phyloP scores from a whole-genome alignment of 2,113 vertebrate species.

The Neolamprologus cancellatus region DNA sequence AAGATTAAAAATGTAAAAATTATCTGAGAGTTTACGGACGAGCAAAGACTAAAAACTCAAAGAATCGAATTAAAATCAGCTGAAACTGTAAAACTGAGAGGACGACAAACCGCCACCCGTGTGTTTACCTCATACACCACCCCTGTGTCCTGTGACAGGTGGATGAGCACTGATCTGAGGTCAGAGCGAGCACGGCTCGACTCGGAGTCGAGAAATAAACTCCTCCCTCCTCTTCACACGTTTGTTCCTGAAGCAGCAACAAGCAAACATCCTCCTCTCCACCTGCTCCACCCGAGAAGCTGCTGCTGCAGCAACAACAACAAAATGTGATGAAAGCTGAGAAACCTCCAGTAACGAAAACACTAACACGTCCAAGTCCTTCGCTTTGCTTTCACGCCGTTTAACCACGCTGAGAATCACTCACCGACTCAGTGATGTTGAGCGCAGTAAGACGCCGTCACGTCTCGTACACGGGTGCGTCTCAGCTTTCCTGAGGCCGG shows the following conservation, averaged over 20 bases:
- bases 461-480: not conserved
- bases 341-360: not conserved
- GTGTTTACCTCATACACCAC: not conserved
- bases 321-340: not conserved
- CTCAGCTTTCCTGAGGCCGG: not conserved
- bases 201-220: not conserved
- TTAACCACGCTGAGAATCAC: not conserved
- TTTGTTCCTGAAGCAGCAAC: not conserved
- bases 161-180: not conserved
- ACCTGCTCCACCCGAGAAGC: not conserved
- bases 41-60: accelerated
- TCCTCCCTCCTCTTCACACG: not conserved
- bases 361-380: not conserved
- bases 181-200: not conserved
- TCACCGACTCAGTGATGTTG: accelerated
- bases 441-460: accelerated
- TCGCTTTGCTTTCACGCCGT: not conserved
- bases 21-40: accelerated
- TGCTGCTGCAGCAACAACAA: not conserved
- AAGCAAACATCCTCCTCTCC: not conserved
- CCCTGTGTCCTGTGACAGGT: not conserved
- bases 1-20: accelerated
- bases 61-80: not conserved
- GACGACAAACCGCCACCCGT: not conserved
- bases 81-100: not conserved